Base-by-base conservation (phyloP, 2,888 invertebrate species). In the Hypsopygia costalis region DNA sequence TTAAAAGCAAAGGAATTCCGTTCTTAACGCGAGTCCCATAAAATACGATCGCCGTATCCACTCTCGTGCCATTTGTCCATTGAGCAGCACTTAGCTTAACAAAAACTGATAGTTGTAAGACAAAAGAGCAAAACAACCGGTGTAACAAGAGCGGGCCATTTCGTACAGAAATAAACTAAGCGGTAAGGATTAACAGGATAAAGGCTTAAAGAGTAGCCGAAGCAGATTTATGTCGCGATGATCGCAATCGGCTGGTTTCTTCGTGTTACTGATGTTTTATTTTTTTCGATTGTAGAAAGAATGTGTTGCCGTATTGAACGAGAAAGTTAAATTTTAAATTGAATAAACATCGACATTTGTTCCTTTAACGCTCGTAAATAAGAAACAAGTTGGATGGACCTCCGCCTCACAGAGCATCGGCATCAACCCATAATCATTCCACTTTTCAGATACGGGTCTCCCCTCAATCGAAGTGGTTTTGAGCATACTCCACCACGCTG, bases 171-270 rank as follows among this genome's bases (percentile, higher is more conserved):
- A 87, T 87, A 87, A 87, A 87, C 86, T 83, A 86, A 88, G 86
- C 86, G 85, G 86, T 81, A 86, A 82, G 87, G 86, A 86, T 86
- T 82, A 88, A 87, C 86, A 83, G 79, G 82, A 79, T 86, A 86
- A 88, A 82, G 78, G 83, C 80, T 88, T 86, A 79, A 86, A 86
- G 85, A 83, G 87, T 87, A 87, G 87, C 87, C 86, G 85, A 81
- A 76, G 76, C 74, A 80, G 86, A 88, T 88, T 88, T 88, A 88
- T 88, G 87, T 81, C 77, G 81, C 77, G 72, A 74, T 69, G 86
- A 85, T 87, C 80, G 80, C 79, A 80, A 85, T 86, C 85, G 80
- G 68, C 62, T 66, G 78, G 77, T 76, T 79, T 79, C 81, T 69
- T 73, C 77, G 68, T 77, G 79, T 81, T 72, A 70, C 63, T 55